Base-by-base conservation (phyloP, 1,140 invertebrate species). In the Bicyclus anynana region DNA sequence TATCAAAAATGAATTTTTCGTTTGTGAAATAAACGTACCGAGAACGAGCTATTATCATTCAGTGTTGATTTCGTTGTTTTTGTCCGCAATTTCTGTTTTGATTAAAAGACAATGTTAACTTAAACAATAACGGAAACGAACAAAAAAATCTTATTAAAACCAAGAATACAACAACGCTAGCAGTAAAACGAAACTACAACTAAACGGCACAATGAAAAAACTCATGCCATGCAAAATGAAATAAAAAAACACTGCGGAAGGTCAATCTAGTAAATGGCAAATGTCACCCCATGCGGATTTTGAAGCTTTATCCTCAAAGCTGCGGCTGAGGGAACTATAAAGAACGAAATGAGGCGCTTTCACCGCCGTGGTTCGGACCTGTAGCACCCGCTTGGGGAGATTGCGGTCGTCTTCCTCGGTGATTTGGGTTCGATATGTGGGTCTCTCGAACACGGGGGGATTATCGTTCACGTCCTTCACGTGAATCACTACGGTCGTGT, bases 401-500 rank as follows among this genome's bases (percentile, higher is more conserved):
- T 96, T 97, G 65, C 96, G 91, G 90, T 98, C 97, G 80, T 98
- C 96, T 87, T 98, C 97, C 84, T 98, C 97, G 3, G 96, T 98
- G 85, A 98, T 98, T 89, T 97, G 96, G 6, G 97, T 97, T 72
- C 96, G 93, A 89, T 98, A 98, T 46, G 96, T 97, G 20, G 97
- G 97, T 62, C 96, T 91, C 88, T 98, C 96, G 87, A 98, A 98
- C 54, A 90, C 87, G 5, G 87, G 87, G 13, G 91, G 91, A 86
- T 95, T 95, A 89, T 98, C 96, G 86, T 98, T 98, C 46, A 97
- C 96, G 78, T 97, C 97, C 90, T 97, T 97, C 61, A 98, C 96
- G 87, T 97, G 96, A 72, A 98, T 98, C 67, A 98, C 96, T 29
- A 98, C 97, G 5, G 94, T 97, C 3, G 97, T 98, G 89, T 96